Base-by-base conservation (phyloP, 2,113 vertebrate species). In the Semicossyphus pulcher region DNA sequence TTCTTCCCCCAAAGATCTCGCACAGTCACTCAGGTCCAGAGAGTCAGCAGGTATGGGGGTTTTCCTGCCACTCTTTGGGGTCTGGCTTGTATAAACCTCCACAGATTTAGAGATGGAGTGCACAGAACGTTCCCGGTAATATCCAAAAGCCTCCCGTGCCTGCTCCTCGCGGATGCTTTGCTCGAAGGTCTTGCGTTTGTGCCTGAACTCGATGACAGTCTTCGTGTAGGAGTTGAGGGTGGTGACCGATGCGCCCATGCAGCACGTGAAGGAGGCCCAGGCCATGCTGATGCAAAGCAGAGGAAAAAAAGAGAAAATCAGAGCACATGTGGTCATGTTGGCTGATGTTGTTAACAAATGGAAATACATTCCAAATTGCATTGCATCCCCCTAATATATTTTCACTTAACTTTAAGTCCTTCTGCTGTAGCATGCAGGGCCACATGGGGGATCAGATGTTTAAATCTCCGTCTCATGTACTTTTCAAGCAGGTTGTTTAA, bases 151-250 rank as follows among this genome's bases (percentile, higher is more conserved):
- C 87, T 97, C 95, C 10, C 93, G 92, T 7, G 95, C 94, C 47
- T 96, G 94, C 85, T 97, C 96, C 87, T 95, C 94, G 23, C 95
- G 94, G 84, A 96, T 94, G 88, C 93, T 95, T 81, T 97, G 96
- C 90, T 96, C 96, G 42, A 96, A 97, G 66, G 96, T 95, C 88
- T 97, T 97, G 84, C 96, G 95, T 85, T 97, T 97, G 94, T 97
- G 95, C 44, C 96, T 93, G 94, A 98, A 98, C 92, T 98, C 97
- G n/a, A 98, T 96, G 92, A 98, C 97, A 8, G 97, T 98, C 93
- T 98, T 98, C 0, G 97, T 98, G 92, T 98, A 98, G 58, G 97
- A 97, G 94, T 98, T 98, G 88, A 98, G 93, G 10, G 97, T 98
- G 87, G 97, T 98, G 84, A 98, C 97, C 0, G 97, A 98, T 21